Percentiles rank a stretch among this genome's conserved stretches.
Evolutionary conservation across 2,113 vertebrate genomes (phyloP).

Genomic region (Dasyurus viverrinus): DNA sequence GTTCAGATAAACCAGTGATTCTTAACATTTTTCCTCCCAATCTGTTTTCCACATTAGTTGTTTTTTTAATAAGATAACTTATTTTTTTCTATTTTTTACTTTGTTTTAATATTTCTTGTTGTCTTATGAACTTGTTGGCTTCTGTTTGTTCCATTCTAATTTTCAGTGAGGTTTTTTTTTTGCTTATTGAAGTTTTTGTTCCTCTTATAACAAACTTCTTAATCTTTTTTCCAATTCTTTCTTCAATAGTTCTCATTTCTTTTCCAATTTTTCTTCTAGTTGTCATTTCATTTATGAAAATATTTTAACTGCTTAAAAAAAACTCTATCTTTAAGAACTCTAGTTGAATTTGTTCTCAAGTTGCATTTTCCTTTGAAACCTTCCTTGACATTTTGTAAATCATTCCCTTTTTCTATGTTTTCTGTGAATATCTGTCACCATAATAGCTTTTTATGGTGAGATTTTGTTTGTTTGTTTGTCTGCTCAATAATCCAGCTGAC

Average conservation of each 20-base stretch:
- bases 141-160: neutral
- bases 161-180: neutral
- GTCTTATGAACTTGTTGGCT: neutral
- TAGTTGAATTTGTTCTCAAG: neutral
- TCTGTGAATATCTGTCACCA: neutral
- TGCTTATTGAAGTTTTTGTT: neutral
- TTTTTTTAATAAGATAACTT: neutral
- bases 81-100: neutral
- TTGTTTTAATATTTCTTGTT: neutral
- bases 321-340: neutral
- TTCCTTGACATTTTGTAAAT: neutral
- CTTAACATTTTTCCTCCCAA: neutral
- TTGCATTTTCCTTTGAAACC: neutral
- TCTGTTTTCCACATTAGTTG: neutral
- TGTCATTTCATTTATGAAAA: neutral
- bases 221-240: neutral
- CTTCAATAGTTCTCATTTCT: neutral
- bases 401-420: neutral
- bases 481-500: neutral
- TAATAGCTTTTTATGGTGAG: neutral
- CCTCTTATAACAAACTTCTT: neutral
- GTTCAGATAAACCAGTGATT: neutral
- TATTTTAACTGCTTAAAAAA: neutral
- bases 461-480: neutral
- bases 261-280: neutral